Percentiles rank a stretch among this genome's conserved stretches.
These are phyloP conservation scores for Tragelaphus imberbis DNA, from an alignment of 2,113 vertebrate genomes.

Conservation along the genomic window DNA sequence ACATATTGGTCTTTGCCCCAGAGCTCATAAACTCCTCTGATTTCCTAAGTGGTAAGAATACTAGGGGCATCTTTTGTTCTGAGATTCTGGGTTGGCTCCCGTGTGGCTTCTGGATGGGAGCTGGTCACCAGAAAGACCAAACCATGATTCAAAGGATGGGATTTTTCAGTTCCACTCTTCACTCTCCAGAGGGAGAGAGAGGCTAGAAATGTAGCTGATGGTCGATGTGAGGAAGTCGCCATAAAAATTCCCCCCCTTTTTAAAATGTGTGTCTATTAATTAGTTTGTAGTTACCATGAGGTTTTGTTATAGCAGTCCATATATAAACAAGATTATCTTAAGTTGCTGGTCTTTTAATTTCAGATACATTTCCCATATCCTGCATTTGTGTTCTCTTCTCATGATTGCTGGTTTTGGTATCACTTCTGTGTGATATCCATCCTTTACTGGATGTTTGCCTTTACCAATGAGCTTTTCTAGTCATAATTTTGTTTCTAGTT, in stretches of 20 bases:
- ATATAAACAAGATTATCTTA: not conserved
- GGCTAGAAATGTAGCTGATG: not conserved
- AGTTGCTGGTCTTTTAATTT: not conserved
- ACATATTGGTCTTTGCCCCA: not conserved
- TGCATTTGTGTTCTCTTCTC: not conserved
- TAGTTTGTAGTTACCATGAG: not conserved
- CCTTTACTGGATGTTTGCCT: not conserved
- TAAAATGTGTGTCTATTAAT: not conserved
- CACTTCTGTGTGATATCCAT: not conserved
- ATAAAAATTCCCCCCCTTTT: not conserved
- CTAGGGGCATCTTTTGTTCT: not conserved
- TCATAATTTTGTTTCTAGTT: not conserved
- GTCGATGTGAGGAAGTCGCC: not conserved
- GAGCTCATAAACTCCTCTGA: not conserved
- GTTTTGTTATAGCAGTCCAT: not conserved
- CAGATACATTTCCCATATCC: not conserved
- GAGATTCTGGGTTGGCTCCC: not conserved
- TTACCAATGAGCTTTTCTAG: not conserved
- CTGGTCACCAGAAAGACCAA: not conserved
- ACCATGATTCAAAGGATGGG: not conserved
- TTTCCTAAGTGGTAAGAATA: not conserved
- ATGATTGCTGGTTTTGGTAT: not conserved
- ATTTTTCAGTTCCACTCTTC: not conserved
- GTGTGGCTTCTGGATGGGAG: not conserved
- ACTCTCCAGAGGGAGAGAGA: not conserved